Evolutionary conservation across 2,113 vertebrate genomes (phyloP).

Genomic region (Macrotus californicus): DNA sequence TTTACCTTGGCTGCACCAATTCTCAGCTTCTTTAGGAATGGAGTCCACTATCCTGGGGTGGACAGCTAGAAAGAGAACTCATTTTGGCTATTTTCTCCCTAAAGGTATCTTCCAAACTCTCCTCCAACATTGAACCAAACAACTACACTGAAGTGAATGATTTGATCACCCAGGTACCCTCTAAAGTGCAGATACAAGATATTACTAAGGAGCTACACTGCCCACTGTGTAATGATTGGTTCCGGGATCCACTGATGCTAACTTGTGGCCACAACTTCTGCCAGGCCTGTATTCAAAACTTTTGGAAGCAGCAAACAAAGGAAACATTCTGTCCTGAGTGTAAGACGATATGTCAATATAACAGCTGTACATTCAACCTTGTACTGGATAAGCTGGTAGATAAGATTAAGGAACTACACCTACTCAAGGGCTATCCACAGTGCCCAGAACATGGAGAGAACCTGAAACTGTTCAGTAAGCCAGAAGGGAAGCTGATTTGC

Average conservation of each 20-base stretch:
- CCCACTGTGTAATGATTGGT: slow-evolving; percentile 62
- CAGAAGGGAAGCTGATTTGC: slow-evolving; percentile 66
- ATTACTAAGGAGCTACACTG: slow-evolving; percentile 73
- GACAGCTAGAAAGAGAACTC: background rate
- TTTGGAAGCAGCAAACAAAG: slow-evolving; percentile 40
- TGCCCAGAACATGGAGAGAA: slow-evolving; percentile 73
- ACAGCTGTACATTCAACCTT: slow-evolving; percentile 65
- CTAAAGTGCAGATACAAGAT: slow-evolving; percentile 57
- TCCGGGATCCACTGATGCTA: slow-evolving; percentile 48
- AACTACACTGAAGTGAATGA: slow-evolving; percentile 26
- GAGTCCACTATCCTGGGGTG: background rate
- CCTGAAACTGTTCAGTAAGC: slow-evolving; percentile 73
- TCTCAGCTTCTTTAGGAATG: background rate
- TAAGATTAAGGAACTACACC: slow-evolving; percentile 61
- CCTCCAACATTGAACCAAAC: background rate
- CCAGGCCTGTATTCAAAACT: slow-evolving; percentile 58
- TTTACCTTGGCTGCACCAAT: background rate
- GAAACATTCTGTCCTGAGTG: slow-evolving; percentile 72
- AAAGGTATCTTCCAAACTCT: slow-evolving; percentile 33
- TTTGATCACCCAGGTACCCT: background rate
- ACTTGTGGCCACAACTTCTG: slow-evolving; percentile 77
- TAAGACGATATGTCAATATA: slow-evolving; percentile 41
- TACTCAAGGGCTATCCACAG: slow-evolving; percentile 55
- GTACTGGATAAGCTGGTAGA: slow-evolving; percentile 69
- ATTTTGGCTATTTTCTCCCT: slow-evolving; percentile 49